phyloP scores from a whole-genome alignment of 2,113 vertebrate species.

The Spermophilus dauricus region DNA sequence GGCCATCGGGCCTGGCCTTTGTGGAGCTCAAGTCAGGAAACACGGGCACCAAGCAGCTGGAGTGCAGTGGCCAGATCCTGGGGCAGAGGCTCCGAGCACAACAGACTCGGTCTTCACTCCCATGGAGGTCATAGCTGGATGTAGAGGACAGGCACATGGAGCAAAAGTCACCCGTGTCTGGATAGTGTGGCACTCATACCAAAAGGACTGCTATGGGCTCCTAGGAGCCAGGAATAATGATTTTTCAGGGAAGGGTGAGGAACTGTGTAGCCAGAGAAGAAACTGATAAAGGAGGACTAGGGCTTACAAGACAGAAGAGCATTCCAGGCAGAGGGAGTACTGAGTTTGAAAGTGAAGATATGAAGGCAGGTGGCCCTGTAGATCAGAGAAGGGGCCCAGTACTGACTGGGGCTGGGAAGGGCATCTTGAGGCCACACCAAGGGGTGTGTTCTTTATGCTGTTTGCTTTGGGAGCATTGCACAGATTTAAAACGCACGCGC shows the following conservation, averaged over 20 bases:
- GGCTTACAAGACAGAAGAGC: no score
- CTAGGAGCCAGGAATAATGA: accelerated
- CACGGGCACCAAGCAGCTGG: accelerated
- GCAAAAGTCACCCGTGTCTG: neutral
- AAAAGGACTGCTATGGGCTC: neutral
- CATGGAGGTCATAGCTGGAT: accelerated
- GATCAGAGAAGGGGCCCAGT: accelerated
- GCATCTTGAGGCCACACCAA: accelerated
- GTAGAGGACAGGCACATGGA: accelerated
- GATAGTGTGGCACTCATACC: neutral
- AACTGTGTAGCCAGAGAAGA: neutral
- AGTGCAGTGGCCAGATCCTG: accelerated
- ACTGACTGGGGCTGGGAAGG: neutral
- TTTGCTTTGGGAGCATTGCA: accelerated
- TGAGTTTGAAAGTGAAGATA: accelerated
- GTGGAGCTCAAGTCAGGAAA: neutral
- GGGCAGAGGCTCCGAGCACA: neutral
- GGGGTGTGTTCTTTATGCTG: neutral
- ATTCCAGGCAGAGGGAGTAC: neutral
- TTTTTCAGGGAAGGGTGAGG: accelerated
- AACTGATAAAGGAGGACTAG: accelerated
- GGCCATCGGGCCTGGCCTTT: neutral
- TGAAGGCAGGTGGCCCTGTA: accelerated
- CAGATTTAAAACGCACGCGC: neutral
- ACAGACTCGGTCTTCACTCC: accelerated